Conservation (phyloP, 2,797 vertebrate genomes). For the Distichodus sexfasciatus region DNA sequence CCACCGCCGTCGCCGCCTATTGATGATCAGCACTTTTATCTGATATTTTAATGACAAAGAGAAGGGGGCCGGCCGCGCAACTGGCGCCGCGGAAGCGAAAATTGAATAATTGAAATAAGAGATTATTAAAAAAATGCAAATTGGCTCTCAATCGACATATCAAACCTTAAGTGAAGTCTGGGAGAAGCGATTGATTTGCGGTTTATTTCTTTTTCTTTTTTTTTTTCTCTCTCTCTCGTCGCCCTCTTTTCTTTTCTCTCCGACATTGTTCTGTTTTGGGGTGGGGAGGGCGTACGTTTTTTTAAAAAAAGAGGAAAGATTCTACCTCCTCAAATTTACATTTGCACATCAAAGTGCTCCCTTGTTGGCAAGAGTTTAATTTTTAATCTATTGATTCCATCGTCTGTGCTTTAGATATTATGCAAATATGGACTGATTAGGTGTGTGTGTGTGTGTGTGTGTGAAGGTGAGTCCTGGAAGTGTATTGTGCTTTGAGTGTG, state of each 20-base stretch:
- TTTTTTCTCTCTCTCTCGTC: constrained; percentile 20
- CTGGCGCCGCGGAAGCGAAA: constrained; percentile 80
- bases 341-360: constrained; percentile 65
- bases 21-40: constrained; percentile 97
- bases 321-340: constrained; percentile 54
- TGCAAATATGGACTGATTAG: constrained; percentile 49
- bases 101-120: constrained; percentile 81
- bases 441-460: constrained; percentile 32
- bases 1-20: no score
- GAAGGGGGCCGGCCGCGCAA: constrained; percentile 78
- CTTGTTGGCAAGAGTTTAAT: constrained; percentile 60
- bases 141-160: constrained; percentile 52
- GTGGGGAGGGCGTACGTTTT: not conserved
- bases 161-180: constrained; percentile 62
- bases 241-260: not conserved
- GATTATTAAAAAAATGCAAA: constrained; percentile 70
- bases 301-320: no score
- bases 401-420: constrained; percentile 49
- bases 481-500: constrained; percentile 3
- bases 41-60: constrained; percentile 86
- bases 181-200: constrained; percentile 67
- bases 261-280: constrained; percentile 42
- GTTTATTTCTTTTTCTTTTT: not conserved
- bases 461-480: no score
- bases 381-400: constrained; percentile 66